Evolutionary conservation across 92 coral and sea anemone species (phyloP), one percentile per base, ranked within the genome.

Genomic region (Porites cylindrica): DNA sequence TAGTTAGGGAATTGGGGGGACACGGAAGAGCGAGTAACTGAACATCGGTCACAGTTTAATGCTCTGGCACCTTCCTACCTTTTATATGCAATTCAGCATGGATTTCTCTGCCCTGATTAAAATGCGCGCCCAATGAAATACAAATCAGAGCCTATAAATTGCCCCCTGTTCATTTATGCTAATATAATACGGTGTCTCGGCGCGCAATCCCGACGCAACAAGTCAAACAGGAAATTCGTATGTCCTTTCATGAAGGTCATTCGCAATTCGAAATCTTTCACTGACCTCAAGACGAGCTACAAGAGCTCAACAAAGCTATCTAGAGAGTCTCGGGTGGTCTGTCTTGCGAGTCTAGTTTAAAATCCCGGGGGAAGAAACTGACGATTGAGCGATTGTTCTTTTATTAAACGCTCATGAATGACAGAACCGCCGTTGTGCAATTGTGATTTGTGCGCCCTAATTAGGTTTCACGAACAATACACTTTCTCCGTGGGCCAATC

Each of bases 11-110:
- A 75, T 47, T 9, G 65, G 2, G 17, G 21, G 21, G 87, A 83
- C 66, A 83, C 81, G 80, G 80, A 47, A 63, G 72, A 83, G 81
- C 72, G 81, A 56, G 58, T 81, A 23, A 72, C 90, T 69, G 72
- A 62, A 86, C 56, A 85, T 90, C 90, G 60, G 93, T 85, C 93
- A 90, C 93, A 90, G 78, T 90, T 86, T 76, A 70, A 16, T 81
- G 90, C 65, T 73, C 68, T 61, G 38, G 63, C 72, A 74, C 64
- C 72, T 20, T 47, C 47, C 51, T 66, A 43, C 13, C 72, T 73
- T 61, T 61, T n/a, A 56, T 8, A 11, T 19, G 24, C 70, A 59
- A 70, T 47, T 59, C 19, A 10, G 79, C 47, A 71, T 51, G 51
- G 52, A 72, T 82, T 38, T 51, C 87, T 43, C 58, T 61, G 78